Conservation (phyloP, 2,888 invertebrate species). For the Drosophila greeni region DNA sequence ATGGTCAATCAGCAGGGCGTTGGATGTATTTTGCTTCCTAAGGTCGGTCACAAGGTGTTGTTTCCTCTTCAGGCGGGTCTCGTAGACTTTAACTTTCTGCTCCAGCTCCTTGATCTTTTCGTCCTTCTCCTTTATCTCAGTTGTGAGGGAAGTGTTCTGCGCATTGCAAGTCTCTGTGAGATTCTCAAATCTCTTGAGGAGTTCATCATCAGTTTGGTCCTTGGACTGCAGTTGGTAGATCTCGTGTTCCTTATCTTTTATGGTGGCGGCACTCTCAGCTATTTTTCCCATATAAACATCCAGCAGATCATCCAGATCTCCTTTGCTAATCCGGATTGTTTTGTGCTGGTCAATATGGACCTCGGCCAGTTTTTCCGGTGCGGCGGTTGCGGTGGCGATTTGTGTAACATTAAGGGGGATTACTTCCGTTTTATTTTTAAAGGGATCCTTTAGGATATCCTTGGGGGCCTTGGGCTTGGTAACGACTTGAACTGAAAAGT, state of each 20-base stretch:
- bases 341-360: slow-evolving; percentile 63
- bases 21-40: slow-evolving; percentile 47
- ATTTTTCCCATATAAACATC: slow-evolving; percentile 57
- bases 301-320: slow-evolving; percentile 55
- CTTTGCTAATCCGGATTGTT: slow-evolving; percentile 59
- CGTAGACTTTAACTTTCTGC: slow-evolving; percentile 47
- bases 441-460: slow-evolving; percentile 14
- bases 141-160: slow-evolving; percentile 35
- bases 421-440: slow-evolving; percentile 36
- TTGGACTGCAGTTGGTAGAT: slow-evolving; percentile 47
- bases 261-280: slow-evolving; percentile 59
- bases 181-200: slow-evolving; percentile 44
- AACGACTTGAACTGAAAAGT: slow-evolving; percentile 14
- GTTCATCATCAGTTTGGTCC: slow-evolving; percentile 43
- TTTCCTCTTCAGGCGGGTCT: slow-evolving; percentile 54
- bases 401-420: background rate
- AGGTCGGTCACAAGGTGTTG: slow-evolving; percentile 43
- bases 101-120: slow-evolving; percentile 43
- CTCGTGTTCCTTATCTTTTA: slow-evolving; percentile 53
- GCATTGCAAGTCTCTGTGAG: slow-evolving; percentile 37
- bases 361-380: slow-evolving; percentile 49
- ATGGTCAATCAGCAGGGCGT: slow-evolving; percentile 40
- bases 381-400: slow-evolving; percentile 35
- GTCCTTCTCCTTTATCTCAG: slow-evolving; percentile 38
- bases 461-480: slow-evolving; percentile 20